Evolutionary conservation across 2,797 vertebrate species (phyloP), one percentile per base, ranked within the genome.

Genomic region (Gymnocypris eckloni): DNA sequence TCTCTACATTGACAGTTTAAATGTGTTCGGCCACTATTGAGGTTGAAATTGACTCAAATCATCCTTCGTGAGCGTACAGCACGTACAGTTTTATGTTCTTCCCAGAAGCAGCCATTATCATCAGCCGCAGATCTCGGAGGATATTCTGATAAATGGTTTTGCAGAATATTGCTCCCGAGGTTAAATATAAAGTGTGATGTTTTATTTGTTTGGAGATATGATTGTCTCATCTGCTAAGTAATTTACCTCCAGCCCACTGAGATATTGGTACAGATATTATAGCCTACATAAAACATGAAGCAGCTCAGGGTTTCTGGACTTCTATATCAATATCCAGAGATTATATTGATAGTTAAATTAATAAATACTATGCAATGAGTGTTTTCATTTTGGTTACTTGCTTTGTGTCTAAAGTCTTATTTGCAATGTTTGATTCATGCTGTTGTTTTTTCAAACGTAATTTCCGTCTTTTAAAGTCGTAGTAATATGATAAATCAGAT

Each of bases 101-200:
- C 72, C 72, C 45, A 22, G 59, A 77, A 77, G 59, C 72, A 43
- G 45, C 22, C 48, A 69, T 84, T 48, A 70, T 56, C 75, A 56
- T 78, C 83, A 84, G 37, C 33, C 16, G 11, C 25, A n/a, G 48
- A 56, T 85, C 75, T 85, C 66, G 0, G 45, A 77, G 22, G 72
- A 39, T 25, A 28, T 79, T 78, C 64, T 69, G 64, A 78, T 56
- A 54, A 20, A 70, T 64, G 54, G 41, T 75, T 61, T 48, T 37
- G 71, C 72, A 28, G 16, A 78, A 54, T 67, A 54, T 52, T 56
- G 11, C 39, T 78, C 33, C 75, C 6, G 82, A 78, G 64, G 83
- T 84, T 78, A 84, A 84, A 70, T 77, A 69, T 69, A 69, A 84
- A 78, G 73, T 69, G 48, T 69, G 48, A 84, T 78, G 82, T 50